Conservation (phyloP, 2,888 invertebrate species). For the Chrysina gloriosa region DNA sequence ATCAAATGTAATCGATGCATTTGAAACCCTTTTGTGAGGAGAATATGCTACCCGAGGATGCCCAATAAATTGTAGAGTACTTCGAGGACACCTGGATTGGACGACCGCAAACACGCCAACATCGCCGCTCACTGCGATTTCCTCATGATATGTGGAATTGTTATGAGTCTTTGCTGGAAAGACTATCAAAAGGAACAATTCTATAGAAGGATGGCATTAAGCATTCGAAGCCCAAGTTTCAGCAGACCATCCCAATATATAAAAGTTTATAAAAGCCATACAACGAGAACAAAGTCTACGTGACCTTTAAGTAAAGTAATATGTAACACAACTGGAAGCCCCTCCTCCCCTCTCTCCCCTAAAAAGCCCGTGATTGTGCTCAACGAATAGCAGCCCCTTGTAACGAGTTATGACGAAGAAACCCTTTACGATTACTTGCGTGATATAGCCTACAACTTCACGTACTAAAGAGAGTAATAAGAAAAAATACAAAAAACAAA, state of each 20-base stretch:
- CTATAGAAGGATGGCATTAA: not conserved
- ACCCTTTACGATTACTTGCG: not conserved
- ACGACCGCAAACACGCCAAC: slow-evolving; percentile 37
- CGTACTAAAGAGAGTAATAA: not conserved
- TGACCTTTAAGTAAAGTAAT: no score
- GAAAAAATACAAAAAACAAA: not conserved
- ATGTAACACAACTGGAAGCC: no score
- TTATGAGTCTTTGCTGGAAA: not conserved
- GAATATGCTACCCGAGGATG: no score
- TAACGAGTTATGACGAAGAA: not conserved
- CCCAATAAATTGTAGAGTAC: slow-evolving; percentile 38
- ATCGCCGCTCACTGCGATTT: slow-evolving; percentile 37
- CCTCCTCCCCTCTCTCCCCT: no score
- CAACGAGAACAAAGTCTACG: no score
- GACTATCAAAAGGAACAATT: not conserved
- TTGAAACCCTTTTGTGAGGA: not conserved
- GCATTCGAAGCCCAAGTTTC: not conserved
- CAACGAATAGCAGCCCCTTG: no score
- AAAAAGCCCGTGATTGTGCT: no score
- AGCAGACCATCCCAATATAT: not conserved
- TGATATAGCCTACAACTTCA: not conserved
- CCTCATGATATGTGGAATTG: slow-evolving; percentile 39
- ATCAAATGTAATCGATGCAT: not conserved
- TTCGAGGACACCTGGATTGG: slow-evolving; percentile 44
- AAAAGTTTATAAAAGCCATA: no score